Percentiles rank a stretch among this genome's conserved stretches.
Evolutionary conservation across 2,888 invertebrate species (phyloP).

Genomic region (Empis livida): DNA sequence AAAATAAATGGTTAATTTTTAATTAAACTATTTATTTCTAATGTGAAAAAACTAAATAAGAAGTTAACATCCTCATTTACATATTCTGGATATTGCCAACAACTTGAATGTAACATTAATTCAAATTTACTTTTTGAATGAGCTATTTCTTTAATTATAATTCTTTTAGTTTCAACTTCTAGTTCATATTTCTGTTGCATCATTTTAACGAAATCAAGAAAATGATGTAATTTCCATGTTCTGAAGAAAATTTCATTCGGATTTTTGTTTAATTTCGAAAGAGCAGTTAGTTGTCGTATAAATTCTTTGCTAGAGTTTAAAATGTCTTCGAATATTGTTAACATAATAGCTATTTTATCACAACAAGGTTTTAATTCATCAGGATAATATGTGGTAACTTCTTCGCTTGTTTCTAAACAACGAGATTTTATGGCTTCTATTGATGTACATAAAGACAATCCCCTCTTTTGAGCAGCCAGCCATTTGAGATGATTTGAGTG

Average conservation of each 20-base stretch:
- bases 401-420: conserved; percentile 15
- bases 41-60: conserved; percentile 20
- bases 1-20: background rate
- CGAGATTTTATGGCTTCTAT: conserved; percentile 29
- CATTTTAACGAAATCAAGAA: conserved; percentile 19
- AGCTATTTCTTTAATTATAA: conserved; percentile 25
- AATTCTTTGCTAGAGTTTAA: conserved; percentile 18
- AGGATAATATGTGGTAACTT: conserved; percentile 17
- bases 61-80: conserved; percentile 22
- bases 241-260: conserved; percentile 21
- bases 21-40: conserved; percentile 19
- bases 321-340: conserved; percentile 26
- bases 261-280: conserved; percentile 20
- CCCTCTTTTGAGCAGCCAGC: conserved; percentile 28
- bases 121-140: conserved; percentile 22
- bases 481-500: conserved; percentile 26
- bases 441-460: conserved; percentile 22
- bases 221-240: conserved; percentile 26
- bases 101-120: conserved; percentile 20
- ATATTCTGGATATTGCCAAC: conserved; percentile 28
- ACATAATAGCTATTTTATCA: conserved; percentile 26
- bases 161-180: conserved; percentile 23
- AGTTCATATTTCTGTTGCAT: conserved; percentile 19
- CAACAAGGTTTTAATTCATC: conserved; percentile 20
- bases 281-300: conserved; percentile 20